Evolutionary conservation across 2,888 invertebrate genomes (phyloP).

Genomic region (Oscheius sp.): DNA sequence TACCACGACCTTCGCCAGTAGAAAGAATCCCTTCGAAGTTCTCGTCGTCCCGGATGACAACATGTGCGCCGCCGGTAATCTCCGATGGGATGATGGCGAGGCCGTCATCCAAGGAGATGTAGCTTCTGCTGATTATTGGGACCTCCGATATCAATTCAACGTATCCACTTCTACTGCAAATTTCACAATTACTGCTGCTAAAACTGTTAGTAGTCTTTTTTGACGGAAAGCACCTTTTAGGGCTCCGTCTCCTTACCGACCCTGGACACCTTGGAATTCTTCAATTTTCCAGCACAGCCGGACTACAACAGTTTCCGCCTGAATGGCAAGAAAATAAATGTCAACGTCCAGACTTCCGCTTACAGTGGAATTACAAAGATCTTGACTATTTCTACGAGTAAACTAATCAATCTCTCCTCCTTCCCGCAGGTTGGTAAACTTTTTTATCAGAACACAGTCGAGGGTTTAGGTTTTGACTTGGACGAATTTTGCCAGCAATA

Average conservation of each 20-base stretch:
- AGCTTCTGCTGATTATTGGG: constrained; percentile 6
- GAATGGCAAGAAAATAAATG: constrained; percentile 22
- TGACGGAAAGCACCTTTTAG: constrained; percentile 29
- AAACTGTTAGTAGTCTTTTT: background rate
- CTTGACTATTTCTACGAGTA: constrained; percentile 16
- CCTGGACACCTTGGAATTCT: constrained; percentile 62
- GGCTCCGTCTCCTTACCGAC: constrained; percentile 43
- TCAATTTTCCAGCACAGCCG: constrained; percentile 54
- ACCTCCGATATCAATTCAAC: constrained; percentile 18
- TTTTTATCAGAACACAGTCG: background rate
- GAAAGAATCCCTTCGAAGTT: constrained; percentile 80
- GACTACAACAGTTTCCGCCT: constrained; percentile 51
- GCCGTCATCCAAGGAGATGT: constrained; percentile 44
- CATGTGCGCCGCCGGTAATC: constrained; percentile 21
- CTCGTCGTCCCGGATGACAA: constrained; percentile 75
- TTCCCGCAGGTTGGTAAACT: background rate
- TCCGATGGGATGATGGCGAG: constrained; percentile 71
- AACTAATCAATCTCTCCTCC: constrained; percentile 3
- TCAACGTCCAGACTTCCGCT: constrained; percentile 20
- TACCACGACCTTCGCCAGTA: constrained; percentile 68
- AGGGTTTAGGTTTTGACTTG: constrained; percentile 3
- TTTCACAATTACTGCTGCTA: constrained; percentile 7
- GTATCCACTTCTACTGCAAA: background rate
- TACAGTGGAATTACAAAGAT: constrained; percentile 35
- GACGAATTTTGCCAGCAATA: constrained; percentile 8